phyloP scores from a whole-genome alignment of 1,140 invertebrate genomes.

The Papilio machaon region DNA sequence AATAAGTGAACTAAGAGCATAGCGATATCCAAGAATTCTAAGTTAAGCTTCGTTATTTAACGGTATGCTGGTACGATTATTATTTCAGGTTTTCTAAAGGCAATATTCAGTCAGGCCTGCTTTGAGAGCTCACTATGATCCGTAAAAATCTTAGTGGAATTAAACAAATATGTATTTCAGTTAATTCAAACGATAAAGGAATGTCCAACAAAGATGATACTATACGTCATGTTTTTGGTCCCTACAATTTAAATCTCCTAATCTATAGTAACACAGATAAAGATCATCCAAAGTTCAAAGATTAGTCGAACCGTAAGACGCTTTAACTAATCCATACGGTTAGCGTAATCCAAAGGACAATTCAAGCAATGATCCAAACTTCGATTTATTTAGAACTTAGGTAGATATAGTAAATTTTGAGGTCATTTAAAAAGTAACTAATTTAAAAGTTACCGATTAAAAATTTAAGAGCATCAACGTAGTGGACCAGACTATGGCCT shows the following conservation, averaged over 20 bases:
- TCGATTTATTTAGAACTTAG: not conserved
- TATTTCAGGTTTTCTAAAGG: no score
- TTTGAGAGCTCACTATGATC: no score
- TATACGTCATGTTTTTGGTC: not conserved
- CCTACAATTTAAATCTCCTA: not conserved
- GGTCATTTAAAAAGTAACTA: not conserved
- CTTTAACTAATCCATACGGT: not conserved
- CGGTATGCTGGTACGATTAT: not conserved
- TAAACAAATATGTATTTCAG: no score
- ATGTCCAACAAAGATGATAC: no score
- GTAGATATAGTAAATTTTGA: not conserved
- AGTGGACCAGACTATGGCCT: no score
- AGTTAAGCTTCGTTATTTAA: not conserved
- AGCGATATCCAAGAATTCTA: not conserved
- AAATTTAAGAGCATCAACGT: no score
- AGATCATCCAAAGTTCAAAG: slow-evolving; percentile 4
- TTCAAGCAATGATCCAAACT: not conserved
- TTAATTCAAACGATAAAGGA: no score
- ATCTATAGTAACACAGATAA: not conserved
- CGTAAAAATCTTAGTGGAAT: not conserved
- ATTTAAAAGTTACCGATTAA: no score
- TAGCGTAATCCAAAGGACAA: not conserved
- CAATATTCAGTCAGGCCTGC: no score
- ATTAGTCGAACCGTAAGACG: not conserved
- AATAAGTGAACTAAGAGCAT: not conserved